These are phyloP conservation scores for Myiothlypis chrysogaster DNA, from an alignment of 2,797 vertebrate species.

Conservation along the genomic window DNA sequence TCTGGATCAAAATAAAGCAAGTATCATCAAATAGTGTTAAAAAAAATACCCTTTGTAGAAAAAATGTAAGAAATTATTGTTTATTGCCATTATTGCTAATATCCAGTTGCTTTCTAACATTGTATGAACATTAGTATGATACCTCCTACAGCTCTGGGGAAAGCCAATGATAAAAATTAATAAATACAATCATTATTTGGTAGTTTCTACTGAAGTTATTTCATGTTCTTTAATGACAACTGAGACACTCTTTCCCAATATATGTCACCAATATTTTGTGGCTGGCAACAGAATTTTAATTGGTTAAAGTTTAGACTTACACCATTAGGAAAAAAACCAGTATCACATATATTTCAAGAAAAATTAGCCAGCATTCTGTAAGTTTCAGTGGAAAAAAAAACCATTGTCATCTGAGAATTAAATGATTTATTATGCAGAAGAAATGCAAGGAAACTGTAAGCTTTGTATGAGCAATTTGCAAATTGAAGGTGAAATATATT, in stretches of 20 bases:
- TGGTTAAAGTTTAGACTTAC: not conserved
- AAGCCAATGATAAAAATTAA: not conserved
- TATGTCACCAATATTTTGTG: not conserved
- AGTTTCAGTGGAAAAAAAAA: not conserved
- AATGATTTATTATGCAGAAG: constrained; percentile 21
- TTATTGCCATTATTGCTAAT: not conserved
- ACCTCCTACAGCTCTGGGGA: not conserved
- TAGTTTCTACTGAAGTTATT: not conserved
- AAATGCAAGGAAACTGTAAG: not conserved
- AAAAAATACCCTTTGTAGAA: not conserved
- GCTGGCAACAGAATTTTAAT: not conserved
- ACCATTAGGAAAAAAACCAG: not conserved
- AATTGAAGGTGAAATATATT: constrained; percentile 1
- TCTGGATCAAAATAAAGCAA: not conserved
- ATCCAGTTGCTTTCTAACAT: not conserved
- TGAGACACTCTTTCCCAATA: not conserved
- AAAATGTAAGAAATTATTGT: not conserved
- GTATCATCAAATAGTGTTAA: not conserved
- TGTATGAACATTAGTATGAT: not conserved
- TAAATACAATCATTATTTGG: not conserved
- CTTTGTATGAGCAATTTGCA: not conserved
- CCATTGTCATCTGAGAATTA: not conserved
- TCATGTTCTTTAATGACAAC: not conserved
- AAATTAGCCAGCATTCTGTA: not conserved
- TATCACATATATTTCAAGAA: not conserved